Evolutionary conservation across 2,797 vertebrate species (phyloP).

Genomic region (Alfaro cultratus): DNA sequence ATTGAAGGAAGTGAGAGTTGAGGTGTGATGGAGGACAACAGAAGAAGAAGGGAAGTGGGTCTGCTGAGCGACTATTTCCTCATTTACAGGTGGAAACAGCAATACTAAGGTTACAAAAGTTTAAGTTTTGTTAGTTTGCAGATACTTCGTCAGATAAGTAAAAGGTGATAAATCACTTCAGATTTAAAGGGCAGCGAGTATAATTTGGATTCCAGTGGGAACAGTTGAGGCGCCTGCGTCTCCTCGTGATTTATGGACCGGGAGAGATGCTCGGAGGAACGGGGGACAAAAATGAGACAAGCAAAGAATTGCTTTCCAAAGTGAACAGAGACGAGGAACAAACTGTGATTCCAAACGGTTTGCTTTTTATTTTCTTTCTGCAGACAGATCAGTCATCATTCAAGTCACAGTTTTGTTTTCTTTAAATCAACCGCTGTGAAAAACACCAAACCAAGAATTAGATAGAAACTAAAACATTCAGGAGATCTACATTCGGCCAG

Average conservation of each 20-base stretch:
- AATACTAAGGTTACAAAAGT: background rate
- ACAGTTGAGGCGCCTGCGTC: background rate
- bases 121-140: background rate
- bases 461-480: slow-evolving; percentile 18
- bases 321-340: slow-evolving; percentile 31
- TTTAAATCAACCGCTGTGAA: slow-evolving; percentile 17
- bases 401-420: slow-evolving; percentile 42
- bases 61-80: slow-evolving; percentile 20
- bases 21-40: background rate
- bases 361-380: slow-evolving; percentile 39
- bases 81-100: slow-evolving; percentile 21
- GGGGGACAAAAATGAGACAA: slow-evolving; percentile 27
- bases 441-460: slow-evolving; percentile 6
- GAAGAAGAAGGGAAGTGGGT: slow-evolving; percentile 30
- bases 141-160: slow-evolving; percentile 5
- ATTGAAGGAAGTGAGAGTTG: slow-evolving; percentile 26
- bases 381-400: slow-evolving; percentile 9
- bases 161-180: slow-evolving; percentile 6
- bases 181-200: background rate
- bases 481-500: slow-evolving; percentile 10
- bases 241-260: slow-evolving; percentile 16
- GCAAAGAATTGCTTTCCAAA: background rate
- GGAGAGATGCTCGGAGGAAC: slow-evolving; percentile 7
- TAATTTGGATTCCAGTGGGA: slow-evolving; percentile 1
- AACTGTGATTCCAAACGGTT: slow-evolving; percentile 15